Conservation (phyloP, 2,797 vertebrate genomes). For the Pelochelys cantorii region DNA sequence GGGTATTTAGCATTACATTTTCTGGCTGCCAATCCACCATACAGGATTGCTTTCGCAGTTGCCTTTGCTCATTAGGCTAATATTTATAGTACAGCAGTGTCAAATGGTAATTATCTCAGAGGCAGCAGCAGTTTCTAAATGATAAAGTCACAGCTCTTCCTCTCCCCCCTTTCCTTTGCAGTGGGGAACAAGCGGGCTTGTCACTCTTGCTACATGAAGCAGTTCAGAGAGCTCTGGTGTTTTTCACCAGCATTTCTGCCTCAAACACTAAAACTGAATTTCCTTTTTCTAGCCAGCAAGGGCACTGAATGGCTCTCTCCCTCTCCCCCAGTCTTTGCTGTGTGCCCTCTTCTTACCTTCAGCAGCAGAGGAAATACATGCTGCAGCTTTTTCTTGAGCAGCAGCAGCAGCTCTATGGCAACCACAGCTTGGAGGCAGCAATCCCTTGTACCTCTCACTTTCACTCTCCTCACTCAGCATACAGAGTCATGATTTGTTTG, state of each 20-base stretch:
- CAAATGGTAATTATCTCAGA: conserved; percentile 41
- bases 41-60: conserved; percentile 3
- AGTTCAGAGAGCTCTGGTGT: conserved; percentile 66
- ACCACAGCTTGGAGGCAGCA: conserved; percentile 59
- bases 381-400: conserved; percentile 55
- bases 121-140: conserved; percentile 40
- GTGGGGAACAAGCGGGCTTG: conserved; percentile 35
- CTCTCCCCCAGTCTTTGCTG: conserved; percentile 46
- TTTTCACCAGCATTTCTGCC: conserved; percentile 62
- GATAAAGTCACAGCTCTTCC: conserved; percentile 16
- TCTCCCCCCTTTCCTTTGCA: conserved; percentile 40
- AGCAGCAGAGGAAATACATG: conserved; percentile 64
- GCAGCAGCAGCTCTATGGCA: conserved; percentile 65
- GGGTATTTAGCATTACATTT: conserved; percentile 21
- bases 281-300: conserved; percentile 73
- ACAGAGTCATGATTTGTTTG: conserved; percentile 13
- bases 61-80: conserved; percentile 13
- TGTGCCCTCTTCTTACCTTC: conserved; percentile 70
- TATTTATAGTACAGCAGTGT: conserved; percentile 4
- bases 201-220: conserved; percentile 53
- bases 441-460: conserved; percentile 29
- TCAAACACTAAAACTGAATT: conserved; percentile 59
- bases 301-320: conserved; percentile 42
- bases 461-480: conserved; percentile 15
- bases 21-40: conserved; percentile 9